Base-by-base conservation (phyloP, 1,140 invertebrate species). In the Psilanteris sp. region DNA sequence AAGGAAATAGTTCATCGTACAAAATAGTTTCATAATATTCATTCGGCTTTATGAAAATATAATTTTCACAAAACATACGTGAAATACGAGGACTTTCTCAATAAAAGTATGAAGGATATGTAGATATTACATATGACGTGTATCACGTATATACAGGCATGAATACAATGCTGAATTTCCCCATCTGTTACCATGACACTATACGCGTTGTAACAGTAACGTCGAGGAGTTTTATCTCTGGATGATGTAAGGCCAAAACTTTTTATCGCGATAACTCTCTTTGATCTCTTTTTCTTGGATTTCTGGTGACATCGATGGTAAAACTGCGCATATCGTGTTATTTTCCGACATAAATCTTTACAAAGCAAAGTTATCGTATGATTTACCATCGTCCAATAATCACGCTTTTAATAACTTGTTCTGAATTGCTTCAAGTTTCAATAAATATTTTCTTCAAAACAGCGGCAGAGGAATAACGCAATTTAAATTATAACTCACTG, bases 201-300 rank as follows among this genome's bases (percentile, higher is more conserved):
- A 59, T 66, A 59, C 57, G 36, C 57, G 62, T 16, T 73, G 76
- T 78, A 78, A 78, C 59, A 44, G 64, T 71, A 62, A 67, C 67
- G 74, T 61, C 61, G 75, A 41, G 37, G 75, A 77, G 74, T 77
- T 77, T 77, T 77, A 77, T 77, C 75, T 73, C 68, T 48, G 67
- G 73, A 72, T 77, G 75, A 77, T 77, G 75, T 77, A 77, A 77
- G 75, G 75, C 62, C 75, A 27, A 77, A 77, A 77, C 55, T 77
- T 77, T 77, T 77, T 77, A 77, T 77, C 75, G 68, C 68, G 75
- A 77, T 77, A 77, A 77, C 75, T 77, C 75, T 66, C 75, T 32
- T 57, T 77, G 75, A 77, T 77, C 68, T 77, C 75, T 77, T 77
- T 77, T 77, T 72, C 75, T 77, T 77, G 75, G 68, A 77, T 77